A percentile compares a stretch with the other conserved stretches of the same genome.
Conservation (phyloP, 2,888 invertebrate genomes). For the Branchellion lobata region DNA sequence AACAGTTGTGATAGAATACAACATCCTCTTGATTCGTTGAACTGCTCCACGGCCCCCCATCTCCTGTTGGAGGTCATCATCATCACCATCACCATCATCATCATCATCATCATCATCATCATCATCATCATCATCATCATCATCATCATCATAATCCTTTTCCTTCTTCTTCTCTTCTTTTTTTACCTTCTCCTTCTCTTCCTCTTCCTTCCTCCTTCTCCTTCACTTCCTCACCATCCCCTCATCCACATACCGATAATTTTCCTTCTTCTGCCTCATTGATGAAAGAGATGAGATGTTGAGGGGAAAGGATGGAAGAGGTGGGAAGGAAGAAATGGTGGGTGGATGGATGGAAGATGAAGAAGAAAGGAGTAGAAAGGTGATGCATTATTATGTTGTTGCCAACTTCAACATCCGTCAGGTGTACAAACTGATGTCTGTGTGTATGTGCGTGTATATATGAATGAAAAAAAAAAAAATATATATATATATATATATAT, state of each 20-base stretch:
- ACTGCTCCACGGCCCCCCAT: no score
- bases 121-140: no score
- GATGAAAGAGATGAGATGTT: slow-evolving; percentile 45
- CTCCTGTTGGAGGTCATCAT: no score
- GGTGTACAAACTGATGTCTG: slow-evolving; percentile 89
- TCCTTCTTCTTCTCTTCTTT: not conserved
- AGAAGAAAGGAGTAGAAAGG: slow-evolving; percentile 74
- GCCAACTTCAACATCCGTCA: slow-evolving; percentile 82
- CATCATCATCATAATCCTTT: no score
- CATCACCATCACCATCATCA: no score
- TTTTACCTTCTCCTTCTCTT: not conserved
- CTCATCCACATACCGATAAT: slow-evolving; percentile 44
- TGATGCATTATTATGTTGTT: slow-evolving; percentile 89
- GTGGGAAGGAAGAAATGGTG: slow-evolving; percentile 88
- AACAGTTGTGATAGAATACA: no score
- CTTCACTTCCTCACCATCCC: not conserved
- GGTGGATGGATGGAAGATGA: slow-evolving; percentile 87
- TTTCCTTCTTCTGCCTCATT: slow-evolving; percentile 44
- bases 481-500: no score
- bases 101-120: no score
- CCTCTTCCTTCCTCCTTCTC: not conserved
- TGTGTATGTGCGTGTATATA: not conserved
- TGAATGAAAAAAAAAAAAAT: no score
- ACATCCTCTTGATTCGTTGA: no score
- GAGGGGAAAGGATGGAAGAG: slow-evolving; percentile 51